Evolutionary conservation across 2,113 vertebrate genomes (phyloP).

Genomic region (Rhinolophus sinicus): DNA sequence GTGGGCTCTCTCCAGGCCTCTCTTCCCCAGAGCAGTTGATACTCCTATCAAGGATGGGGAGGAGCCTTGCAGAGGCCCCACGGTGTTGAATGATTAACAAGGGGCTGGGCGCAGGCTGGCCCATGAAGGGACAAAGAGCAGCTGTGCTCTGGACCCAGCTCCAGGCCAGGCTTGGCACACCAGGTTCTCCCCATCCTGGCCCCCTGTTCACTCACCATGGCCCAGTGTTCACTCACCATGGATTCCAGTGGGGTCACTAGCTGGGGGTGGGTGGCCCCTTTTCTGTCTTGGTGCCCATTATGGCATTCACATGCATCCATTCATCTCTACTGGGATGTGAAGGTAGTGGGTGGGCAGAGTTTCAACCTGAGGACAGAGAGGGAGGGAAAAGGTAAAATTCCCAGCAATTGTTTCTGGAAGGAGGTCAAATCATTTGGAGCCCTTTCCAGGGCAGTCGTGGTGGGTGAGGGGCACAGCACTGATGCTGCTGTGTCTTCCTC

Average conservation of each 20-base stretch:
- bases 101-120: neutral
- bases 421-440: neutral
- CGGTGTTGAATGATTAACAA: neutral
- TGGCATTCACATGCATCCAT: no score
- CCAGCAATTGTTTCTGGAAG: neutral
- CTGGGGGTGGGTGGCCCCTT: neutral
- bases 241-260: neutral
- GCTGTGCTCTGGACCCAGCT: neutral
- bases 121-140: constrained; percentile 26
- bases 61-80: neutral
- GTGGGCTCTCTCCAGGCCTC: neutral
- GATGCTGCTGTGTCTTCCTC: neutral
- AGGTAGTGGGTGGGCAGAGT: neutral
- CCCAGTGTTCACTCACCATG: neutral
- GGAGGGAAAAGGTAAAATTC: neutral
- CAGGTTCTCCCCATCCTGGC: neutral
- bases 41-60: neutral
- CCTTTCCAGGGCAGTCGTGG: neutral
- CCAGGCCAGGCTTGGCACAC: neutral
- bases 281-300: neutral
- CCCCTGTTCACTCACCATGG: neutral
- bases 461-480: neutral
- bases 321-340: neutral
- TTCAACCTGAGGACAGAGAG: neutral
- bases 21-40: neutral